Base-by-base conservation (phyloP, 2,888 invertebrate genomes). In the Sisyra terminalis region DNA sequence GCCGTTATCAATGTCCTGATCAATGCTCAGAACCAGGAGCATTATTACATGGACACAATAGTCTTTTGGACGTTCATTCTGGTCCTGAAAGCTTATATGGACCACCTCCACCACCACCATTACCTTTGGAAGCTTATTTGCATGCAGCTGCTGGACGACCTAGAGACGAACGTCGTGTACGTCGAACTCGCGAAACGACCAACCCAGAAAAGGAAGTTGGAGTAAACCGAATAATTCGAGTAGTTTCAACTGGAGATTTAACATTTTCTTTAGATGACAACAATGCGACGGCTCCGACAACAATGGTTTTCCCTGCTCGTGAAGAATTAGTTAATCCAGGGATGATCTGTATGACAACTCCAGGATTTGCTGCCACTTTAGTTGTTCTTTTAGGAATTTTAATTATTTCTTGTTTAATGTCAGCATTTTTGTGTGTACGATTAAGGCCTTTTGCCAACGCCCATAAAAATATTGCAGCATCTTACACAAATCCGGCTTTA, bases 291-390 rank as follows among this genome's bases (percentile, higher is more conserved):
- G 65, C 71, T 37, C 61, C 67, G 37, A 61, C 67, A 36, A 73
- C 86, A 0, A 73, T 81, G 69, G 70, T 81, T 1, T 78, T 80
- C 54, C 84, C 86, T 3, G 74, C 78, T 3, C 64, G 69, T 11
- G 73, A 74, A 50, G 71, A 73, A 49, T 46, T 59, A 15, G 53
- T 57, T 3, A 48, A 52, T 38, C 14, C 29, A 8, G 76, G 75
- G 15, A 66, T 88, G 47, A 88, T 92, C 49, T 92, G 90, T 62
- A 89, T 92, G 88, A 89, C 90, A 1, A 89, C 89, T 3, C 84
- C 88, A n/a, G 88, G 90, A 9, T 92, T 92, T 55, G 83, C 88
- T 31, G 82, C 86, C 29, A 86, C 88, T 18, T 67, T 92, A 18
- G 75, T 89, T 40, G 74, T 90, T 38, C 70, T 92, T 16, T 69